These are phyloP conservation scores for Agelastica alni DNA, from an alignment of 2,888 invertebrate genomes.

Conservation along the genomic window DNA sequence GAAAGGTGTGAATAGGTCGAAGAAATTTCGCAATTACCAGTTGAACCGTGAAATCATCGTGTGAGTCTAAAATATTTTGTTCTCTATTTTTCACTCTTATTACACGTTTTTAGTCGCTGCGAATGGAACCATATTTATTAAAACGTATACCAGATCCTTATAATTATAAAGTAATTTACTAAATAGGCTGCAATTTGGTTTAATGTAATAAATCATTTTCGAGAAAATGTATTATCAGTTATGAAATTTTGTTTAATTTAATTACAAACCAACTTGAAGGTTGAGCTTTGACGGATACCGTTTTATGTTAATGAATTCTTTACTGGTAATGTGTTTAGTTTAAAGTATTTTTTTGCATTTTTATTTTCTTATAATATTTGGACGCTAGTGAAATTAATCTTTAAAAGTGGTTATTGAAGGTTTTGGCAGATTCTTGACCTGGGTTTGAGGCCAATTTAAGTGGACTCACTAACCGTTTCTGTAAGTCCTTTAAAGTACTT, in stretches of 20 bases:
- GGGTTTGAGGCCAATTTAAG: too few relatives aligned
- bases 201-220: slow-evolving; percentile 30
- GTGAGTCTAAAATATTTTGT: slow-evolving; percentile 5
- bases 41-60: slow-evolving; percentile 2
- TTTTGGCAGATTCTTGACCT: too few relatives aligned
- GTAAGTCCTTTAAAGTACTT: too few relatives aligned
- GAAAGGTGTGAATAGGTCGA: too few relatives aligned
- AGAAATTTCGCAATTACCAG: too few relatives aligned
- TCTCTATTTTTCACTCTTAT: slow-evolving; percentile 7
- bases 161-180: slow-evolving; percentile 34
- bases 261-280: slow-evolving; percentile 25
- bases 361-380: too few relatives aligned
- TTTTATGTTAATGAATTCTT: slow-evolving; percentile 17
- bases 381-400: too few relatives aligned
- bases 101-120: slow-evolving; percentile 12
- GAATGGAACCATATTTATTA: slow-evolving; percentile 31
- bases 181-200: slow-evolving; percentile 32
- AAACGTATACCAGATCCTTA: slow-evolving; percentile 26
- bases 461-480: too few relatives aligned
- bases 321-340: slow-evolving; percentile 4
- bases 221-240: slow-evolving; percentile 25
- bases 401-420: too few relatives aligned
- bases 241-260: slow-evolving; percentile 32
- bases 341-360: too few relatives aligned
- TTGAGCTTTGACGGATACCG: slow-evolving; percentile 9